Conservation (phyloP, 1,140 invertebrate species). For the Drosophila obscura region DNA sequence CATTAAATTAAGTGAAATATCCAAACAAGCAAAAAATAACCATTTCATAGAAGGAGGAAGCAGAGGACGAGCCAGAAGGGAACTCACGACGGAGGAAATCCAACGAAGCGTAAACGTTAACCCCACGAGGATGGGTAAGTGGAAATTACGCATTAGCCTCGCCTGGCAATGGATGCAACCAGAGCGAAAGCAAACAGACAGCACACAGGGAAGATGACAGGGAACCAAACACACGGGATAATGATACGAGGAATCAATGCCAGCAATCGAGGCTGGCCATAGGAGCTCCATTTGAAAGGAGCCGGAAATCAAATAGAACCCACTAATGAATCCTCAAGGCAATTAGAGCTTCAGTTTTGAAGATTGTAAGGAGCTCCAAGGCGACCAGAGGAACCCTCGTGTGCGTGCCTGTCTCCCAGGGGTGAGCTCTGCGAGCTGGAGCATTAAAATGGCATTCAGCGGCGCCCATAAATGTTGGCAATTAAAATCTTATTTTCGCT, state of each 20-base stretch:
- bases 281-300: conserved; percentile 1
- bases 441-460: conserved; percentile 67
- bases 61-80: not conserved
- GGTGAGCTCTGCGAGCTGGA: not conserved
- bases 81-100: conserved; percentile 12
- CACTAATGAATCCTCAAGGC: conserved; percentile 26
- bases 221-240: conserved; percentile 22
- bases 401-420: too few relatives aligned
- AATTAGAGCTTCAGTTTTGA: conserved; percentile 39
- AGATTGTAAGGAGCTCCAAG: not conserved
- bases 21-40: conserved; percentile 27
- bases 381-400: not conserved
- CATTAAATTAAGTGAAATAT: conserved; percentile 74
- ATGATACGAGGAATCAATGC: not conserved
- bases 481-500: conserved; percentile 82
- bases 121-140: conserved; percentile 29
- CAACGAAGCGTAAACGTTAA: conserved; percentile 60
- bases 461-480: conserved; percentile 67
- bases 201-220: conserved; percentile 53
- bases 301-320: conserved; percentile 19
- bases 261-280: conserved; percentile 2
- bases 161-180: conserved; percentile 41
- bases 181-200: conserved; percentile 43
- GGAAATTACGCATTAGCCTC: conserved; percentile 64
- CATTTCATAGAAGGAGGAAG: not conserved